A percentile compares a stretch with the other conserved stretches of the same genome.
Evolutionary conservation across 2,888 invertebrate genomes (phyloP).

Genomic region (Agonopterix alstromeriana): DNA sequence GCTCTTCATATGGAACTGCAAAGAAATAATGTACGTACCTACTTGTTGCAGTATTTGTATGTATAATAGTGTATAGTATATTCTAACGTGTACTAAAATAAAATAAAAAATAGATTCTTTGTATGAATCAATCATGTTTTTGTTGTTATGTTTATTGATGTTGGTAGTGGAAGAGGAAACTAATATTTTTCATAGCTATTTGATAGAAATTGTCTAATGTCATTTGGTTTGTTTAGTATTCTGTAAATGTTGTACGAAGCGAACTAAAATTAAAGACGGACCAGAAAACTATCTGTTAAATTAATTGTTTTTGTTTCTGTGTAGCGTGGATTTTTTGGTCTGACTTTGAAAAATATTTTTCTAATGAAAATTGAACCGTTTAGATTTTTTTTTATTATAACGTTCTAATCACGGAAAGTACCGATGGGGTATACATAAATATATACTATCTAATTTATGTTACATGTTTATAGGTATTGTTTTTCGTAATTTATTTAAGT

Average conservation of each 20-base stretch:
- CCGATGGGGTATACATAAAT: too few species aligned
- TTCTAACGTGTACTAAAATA: slow-evolving; percentile 13
- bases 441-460: not conserved
- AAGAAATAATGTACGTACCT: slow-evolving; percentile 59
- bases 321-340: slow-evolving; percentile 2
- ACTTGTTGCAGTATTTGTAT: slow-evolving; percentile 23
- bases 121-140: slow-evolving; percentile 14
- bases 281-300: not conserved
- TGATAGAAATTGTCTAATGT: not conserved
- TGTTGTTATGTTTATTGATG: slow-evolving; percentile 9
- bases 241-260: too few species aligned
- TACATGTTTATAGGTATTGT: not conserved
- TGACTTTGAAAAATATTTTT: slow-evolving; percentile 1
- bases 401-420: too few species aligned
- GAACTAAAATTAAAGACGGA: not conserved
- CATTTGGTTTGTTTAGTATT: not conserved
- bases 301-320: not conserved
- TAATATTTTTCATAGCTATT: slow-evolving; percentile 2
- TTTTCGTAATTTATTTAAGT: slow-evolving; percentile 1
- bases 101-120: slow-evolving; percentile 8
- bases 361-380: not conserved
- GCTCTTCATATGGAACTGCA: slow-evolving; percentile 86
- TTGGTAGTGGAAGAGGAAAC: slow-evolving; percentile 1
- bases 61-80: slow-evolving; percentile 17
- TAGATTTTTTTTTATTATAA: not conserved